These are phyloP conservation scores for Hylomyscus alleni DNA, from an alignment of 2,797 vertebrate genomes.

Conservation along the genomic window DNA sequence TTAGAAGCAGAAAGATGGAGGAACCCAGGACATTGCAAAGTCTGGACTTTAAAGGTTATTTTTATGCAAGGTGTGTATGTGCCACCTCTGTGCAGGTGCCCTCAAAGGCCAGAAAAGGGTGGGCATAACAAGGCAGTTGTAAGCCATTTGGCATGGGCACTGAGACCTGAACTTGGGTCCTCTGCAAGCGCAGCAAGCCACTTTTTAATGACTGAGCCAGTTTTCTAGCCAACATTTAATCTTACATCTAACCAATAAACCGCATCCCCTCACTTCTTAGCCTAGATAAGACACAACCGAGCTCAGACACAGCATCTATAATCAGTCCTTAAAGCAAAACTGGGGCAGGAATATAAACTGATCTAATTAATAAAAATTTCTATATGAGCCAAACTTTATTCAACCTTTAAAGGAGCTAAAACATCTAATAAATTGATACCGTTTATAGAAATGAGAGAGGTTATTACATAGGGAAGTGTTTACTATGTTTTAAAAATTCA, in stretches of 20 bases:
- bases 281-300: not conserved
- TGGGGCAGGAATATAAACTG: not conserved
- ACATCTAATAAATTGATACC: slow-evolving; percentile 76
- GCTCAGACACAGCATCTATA: not conserved
- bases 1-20: accelerated
- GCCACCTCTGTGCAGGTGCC: too few relatives aligned
- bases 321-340: not conserved
- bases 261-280: not conserved
- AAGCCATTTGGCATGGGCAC: not conserved
- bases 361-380: not conserved
- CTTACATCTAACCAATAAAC: not conserved
- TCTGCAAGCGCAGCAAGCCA: not conserved
- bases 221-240: not conserved
- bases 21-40: not conserved
- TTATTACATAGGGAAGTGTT: slow-evolving; percentile 78
- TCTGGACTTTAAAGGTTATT: not conserved
- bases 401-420: slow-evolving; percentile 70
- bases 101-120: not conserved
- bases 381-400: slow-evolving; percentile 56
- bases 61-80: not conserved
- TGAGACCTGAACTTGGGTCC: not conserved
- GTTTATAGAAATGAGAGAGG: slow-evolving; percentile 75
- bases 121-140: not conserved
- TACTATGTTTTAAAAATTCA: slow-evolving; percentile 81
- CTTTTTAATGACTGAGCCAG: not conserved